Conservation (phyloP, 1,140 invertebrate species). For the Vanessa atalanta region DNA sequence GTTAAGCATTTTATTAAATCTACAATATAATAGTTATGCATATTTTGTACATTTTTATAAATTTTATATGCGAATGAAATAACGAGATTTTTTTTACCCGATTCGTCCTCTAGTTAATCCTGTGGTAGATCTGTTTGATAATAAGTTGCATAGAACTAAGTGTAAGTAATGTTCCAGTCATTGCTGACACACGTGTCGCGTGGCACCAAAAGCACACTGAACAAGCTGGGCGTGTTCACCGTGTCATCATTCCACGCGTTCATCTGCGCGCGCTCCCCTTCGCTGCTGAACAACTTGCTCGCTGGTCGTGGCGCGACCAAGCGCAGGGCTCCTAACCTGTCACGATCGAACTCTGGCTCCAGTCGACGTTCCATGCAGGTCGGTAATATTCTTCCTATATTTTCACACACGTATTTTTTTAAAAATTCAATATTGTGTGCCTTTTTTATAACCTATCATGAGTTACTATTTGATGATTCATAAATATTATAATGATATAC, state of each 20-base stretch:
- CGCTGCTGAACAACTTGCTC: conserved; percentile 94
- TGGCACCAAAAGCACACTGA: conserved; percentile 95
- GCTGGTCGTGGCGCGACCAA: conserved; percentile 95
- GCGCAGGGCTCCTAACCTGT: conserved; percentile 90
- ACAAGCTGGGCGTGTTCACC: conserved; percentile 97
- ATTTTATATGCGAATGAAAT: too few species aligned
- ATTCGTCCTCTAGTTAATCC: too few species aligned
- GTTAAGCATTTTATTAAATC: too few species aligned
- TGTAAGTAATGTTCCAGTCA: conserved; percentile 84
- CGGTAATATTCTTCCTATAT: conserved; percentile 20
- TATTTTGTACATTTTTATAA: too few species aligned
- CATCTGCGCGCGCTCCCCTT: conserved; percentile 96
- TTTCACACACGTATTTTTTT: too few species aligned
- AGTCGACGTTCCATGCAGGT: conserved; percentile 90
- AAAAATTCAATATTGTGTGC: not conserved
- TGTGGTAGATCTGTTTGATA: too few species aligned
- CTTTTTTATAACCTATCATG: not conserved
- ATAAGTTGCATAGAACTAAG: conserved; percentile 5
- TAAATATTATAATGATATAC: too few species aligned
- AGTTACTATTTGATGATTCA: too few species aligned
- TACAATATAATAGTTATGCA: too few species aligned
- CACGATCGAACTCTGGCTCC: conserved; percentile 93
- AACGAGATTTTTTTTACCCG: too few species aligned
- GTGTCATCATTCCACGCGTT: conserved; percentile 99
- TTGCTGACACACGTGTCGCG: conserved; percentile 96